These are phyloP conservation scores for Drosophila quinaria DNA, from an alignment of 2,888 invertebrate species.

Conservation along the genomic window DNA sequence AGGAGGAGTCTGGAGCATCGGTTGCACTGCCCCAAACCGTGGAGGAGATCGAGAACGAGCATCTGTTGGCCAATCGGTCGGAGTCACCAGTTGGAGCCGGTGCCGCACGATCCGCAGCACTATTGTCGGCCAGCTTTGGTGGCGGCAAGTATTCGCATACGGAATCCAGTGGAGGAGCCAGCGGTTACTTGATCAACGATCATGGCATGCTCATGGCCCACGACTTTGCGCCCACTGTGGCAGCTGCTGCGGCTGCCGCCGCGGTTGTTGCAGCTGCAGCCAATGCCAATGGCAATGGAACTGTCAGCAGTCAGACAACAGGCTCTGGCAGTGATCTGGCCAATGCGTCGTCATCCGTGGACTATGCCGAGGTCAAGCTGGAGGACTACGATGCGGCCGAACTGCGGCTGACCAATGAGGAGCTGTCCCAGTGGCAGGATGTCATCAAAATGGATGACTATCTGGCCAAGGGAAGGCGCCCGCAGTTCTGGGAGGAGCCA, in stretches of 20 bases:
- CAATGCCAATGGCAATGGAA: constrained; percentile 34
- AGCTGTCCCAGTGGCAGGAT: constrained; percentile 86
- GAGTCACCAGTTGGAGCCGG: constrained; percentile 48
- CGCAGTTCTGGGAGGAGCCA: constrained; percentile 97
- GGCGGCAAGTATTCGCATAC: constrained; percentile 68
- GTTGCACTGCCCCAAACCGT: constrained; percentile 71
- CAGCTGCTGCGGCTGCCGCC: constrained; percentile 63
- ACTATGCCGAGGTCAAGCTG: constrained; percentile 77
- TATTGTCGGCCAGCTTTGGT: constrained; percentile 63
- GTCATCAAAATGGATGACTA: constrained; percentile 95
- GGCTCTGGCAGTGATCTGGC: constrained; percentile 23
- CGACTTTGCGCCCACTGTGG: constrained; percentile 75
- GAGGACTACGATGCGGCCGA: constrained; percentile 83
- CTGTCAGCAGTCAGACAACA: constrained; percentile 20
- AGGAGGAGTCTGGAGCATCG: background rate
- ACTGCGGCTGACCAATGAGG: constrained; percentile 81
- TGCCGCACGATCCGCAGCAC: constrained; percentile 24
- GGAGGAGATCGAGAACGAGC: constrained; percentile 80
- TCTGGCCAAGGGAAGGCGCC: constrained; percentile 93
- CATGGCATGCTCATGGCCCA: constrained; percentile 83
- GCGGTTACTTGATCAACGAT: constrained; percentile 81
- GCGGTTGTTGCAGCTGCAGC: constrained; percentile 62
- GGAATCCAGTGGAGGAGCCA: constrained; percentile 29
- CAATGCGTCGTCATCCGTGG: constrained; percentile 44
- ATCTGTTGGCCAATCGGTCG: constrained; percentile 64